Evolutionary conservation across 2,888 invertebrate genomes (phyloP).

Genomic region (Saturnia pavonia): DNA sequence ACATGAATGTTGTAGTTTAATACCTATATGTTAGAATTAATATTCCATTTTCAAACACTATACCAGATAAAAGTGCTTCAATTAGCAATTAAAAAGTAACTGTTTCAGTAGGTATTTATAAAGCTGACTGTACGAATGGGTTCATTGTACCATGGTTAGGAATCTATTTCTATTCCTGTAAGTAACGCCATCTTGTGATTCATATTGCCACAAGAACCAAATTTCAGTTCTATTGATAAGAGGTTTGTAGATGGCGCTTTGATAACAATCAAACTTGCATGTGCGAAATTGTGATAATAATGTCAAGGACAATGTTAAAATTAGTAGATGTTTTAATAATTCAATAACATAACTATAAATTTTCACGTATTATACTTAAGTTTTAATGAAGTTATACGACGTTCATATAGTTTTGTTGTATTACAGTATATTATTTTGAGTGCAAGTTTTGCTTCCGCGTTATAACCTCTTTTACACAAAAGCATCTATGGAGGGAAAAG

Average conservation of each 20-base stretch:
- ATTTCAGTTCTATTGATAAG: constrained; percentile 28
- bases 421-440: constrained; percentile 17
- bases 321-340: constrained; percentile 28
- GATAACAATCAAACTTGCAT: constrained; percentile 44
- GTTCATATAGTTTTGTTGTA: constrained; percentile 26
- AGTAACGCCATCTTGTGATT: constrained; percentile 56
- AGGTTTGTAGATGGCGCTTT: constrained; percentile 44
- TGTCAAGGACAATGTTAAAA: constrained; percentile 75
- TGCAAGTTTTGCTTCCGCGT: constrained; percentile 50
- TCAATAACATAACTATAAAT: constrained; percentile 21
- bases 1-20: neutral
- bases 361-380: constrained; percentile 17
- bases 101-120: constrained; percentile 28
- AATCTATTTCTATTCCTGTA: constrained; percentile 28
- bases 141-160: constrained; percentile 53
- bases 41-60: constrained; percentile 6
- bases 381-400: constrained; percentile 18
- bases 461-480: constrained; percentile 59
- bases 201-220: constrained; percentile 26
- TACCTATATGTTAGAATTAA: neutral
- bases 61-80: constrained; percentile 24
- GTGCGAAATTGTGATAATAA: constrained; percentile 70
- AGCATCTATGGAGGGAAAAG: constrained; percentile 41
- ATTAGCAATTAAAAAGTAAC: constrained; percentile 9
- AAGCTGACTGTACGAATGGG: constrained; percentile 38